Evolutionary conservation across 1,140 invertebrate species (phyloP).

Genomic region (Sipha flava): DNA sequence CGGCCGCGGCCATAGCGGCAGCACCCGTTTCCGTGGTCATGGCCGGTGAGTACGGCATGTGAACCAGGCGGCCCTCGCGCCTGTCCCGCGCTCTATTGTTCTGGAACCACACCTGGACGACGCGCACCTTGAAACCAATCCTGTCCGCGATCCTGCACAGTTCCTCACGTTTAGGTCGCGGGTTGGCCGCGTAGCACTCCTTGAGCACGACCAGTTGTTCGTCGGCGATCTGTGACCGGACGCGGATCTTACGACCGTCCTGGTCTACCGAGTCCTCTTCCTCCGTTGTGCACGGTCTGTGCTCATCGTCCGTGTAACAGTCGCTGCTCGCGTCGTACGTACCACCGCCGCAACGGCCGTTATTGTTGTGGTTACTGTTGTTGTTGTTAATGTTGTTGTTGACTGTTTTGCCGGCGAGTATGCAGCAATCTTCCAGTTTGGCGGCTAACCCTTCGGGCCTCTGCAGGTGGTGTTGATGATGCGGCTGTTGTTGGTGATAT

Average conservation of each 20-base stretch:
- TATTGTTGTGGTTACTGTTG: slow-evolving; percentile 43
- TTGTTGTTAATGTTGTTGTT: slow-evolving; percentile 41
- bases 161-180: slow-evolving; percentile 86
- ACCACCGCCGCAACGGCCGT: slow-evolving; percentile 47
- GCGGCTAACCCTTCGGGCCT: slow-evolving; percentile 51
- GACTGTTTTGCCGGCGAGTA: slow-evolving; percentile 45
- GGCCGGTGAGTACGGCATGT: slow-evolving; percentile 46
- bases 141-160: slow-evolving; percentile 79
- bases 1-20: slow-evolving; percentile 35
- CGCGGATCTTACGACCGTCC: slow-evolving; percentile 68
- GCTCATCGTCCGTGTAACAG: slow-evolving; percentile 39
- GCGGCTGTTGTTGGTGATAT: slow-evolving; percentile 23
- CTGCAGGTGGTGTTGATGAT: background rate
- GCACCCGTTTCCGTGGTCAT: slow-evolving; percentile 24
- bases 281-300: slow-evolving; percentile 45
- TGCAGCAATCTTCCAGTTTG: slow-evolving; percentile 50
- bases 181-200: slow-evolving; percentile 79
- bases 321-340: slow-evolving; percentile 41
- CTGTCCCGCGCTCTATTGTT: slow-evolving; percentile 89
- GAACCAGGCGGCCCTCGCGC: slow-evolving; percentile 56
- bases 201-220: slow-evolving; percentile 83
- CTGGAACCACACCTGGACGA: slow-evolving; percentile 98
- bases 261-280: slow-evolving; percentile 49
- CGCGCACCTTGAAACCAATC: slow-evolving; percentile 80
- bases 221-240: slow-evolving; percentile 86